Base-by-base conservation (phyloP, 2,888 invertebrate species). In the Digitonthophagus gazella region DNA sequence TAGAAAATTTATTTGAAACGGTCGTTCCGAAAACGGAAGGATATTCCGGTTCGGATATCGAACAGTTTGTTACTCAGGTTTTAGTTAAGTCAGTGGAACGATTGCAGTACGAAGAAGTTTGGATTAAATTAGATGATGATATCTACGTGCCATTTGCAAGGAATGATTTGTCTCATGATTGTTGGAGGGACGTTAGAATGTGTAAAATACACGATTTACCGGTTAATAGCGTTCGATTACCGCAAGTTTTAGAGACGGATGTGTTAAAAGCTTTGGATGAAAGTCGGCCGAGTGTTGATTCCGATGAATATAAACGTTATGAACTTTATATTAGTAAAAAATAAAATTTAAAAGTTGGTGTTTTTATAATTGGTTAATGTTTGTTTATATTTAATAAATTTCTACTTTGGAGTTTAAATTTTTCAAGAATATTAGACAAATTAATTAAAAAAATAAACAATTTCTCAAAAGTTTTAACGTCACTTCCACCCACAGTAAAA, bases 21-120 rank as follows among this genome's bases (percentile, higher is more conserved):
- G 76, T 87, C 19, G 75, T 84, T 5, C 76, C 81, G 19, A 75
- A 75, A 67, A 87, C 87, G 1, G 84, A 85, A 15, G 86, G 86
- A 0, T 86, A 82, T 76, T 86, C 87, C 6, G 86, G 86, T 5
- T 86, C 86, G 58, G 87, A 88, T 77, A 80, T 88, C n/a, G 79
- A 83, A 1, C 81, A 81, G 73, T 73, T 87, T 63, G 81, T 84
- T 0, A 80, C 83, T 57, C 81, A 78, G 54, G 85, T 85, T 0
- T 72, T 84, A 28, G 81, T 83, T 73, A 77, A 83, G 69, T 87
- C 87, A 3, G 77, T 87, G 57, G 78, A 82, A 67, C 85, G 86
- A 72, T 77, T 87, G 16, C 81, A 84, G 71, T 76, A 77, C 11
- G 78, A 79, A n/a, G 78, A 74, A 28, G 73, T 80, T 64, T 85